These are phyloP conservation scores for Peromyscus maniculatus DNA, from an alignment of 2,113 vertebrate species.

Conservation along the genomic window DNA sequence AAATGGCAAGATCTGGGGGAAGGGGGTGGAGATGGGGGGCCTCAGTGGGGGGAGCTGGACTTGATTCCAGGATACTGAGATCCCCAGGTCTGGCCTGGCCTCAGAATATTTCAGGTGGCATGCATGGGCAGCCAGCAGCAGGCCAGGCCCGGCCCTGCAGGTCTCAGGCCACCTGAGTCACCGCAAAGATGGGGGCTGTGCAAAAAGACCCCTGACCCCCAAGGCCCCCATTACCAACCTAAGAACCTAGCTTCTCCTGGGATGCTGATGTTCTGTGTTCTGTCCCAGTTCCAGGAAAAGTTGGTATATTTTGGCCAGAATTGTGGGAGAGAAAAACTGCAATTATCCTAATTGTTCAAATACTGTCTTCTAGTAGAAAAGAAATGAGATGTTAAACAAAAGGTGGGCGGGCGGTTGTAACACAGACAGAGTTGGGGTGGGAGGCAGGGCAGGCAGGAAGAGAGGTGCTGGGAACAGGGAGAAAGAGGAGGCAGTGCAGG, in stretches of 20 bases:
- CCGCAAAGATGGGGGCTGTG: neutral
- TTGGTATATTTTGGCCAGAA: constrained; percentile 68
- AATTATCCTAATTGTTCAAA: constrained; percentile 78
- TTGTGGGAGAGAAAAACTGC: constrained; percentile 63
- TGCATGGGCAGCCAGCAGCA: neutral
- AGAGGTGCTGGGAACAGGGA: neutral
- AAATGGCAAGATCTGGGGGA: neutral
- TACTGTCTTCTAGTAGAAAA: constrained; percentile 75
- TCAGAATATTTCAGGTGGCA: neutral
- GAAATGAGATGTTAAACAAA: constrained; percentile 75
- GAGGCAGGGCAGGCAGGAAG: constrained; percentile 25
- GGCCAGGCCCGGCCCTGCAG: neutral
- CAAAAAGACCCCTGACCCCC: neutral
- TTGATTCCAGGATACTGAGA: neutral
- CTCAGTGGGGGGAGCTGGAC: neutral
- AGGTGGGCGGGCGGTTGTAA: constrained; percentile 71
- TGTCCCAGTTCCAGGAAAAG: neutral
- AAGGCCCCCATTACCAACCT: neutral
- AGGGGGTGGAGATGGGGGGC: neutral
- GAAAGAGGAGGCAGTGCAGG: neutral
- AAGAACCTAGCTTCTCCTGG: neutral
- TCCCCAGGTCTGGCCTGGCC: neutral
- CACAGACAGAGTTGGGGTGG: constrained; percentile 25
- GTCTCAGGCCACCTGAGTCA: neutral
- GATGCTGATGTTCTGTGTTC: neutral